phyloP scores from a whole-genome alignment of 2,113 vertebrate genomes.

The Anarhynchus alexandrinus region DNA sequence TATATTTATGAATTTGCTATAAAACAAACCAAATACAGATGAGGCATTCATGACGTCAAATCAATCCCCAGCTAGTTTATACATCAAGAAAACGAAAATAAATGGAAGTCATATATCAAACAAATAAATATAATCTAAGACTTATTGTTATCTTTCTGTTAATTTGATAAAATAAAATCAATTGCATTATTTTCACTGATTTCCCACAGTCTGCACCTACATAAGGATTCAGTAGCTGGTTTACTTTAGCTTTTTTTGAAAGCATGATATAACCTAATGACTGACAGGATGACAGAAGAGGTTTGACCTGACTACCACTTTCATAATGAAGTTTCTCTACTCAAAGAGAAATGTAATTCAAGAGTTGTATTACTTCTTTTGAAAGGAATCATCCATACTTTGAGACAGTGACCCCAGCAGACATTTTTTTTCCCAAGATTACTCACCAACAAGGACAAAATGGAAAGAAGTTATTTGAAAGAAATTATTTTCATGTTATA shows the following conservation, averaged over 20 bases:
- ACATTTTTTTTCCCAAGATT: neutral
- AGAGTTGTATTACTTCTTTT: neutral
- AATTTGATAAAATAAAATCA: neutral
- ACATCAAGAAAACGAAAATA: neutral
- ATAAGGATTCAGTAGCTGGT: neutral
- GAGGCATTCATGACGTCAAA: neutral
- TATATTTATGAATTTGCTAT: neutral
- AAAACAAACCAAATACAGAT: neutral
- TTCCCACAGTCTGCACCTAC: neutral
- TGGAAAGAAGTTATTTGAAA: neutral
- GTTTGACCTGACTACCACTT: conserved; percentile 42
- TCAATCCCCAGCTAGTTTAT: neutral
- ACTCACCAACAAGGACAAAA: neutral
- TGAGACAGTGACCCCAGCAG: conserved; percentile 1
- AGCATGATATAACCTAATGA: neutral
- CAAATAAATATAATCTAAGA: neutral
- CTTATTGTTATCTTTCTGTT: neutral
- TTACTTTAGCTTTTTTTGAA: neutral
- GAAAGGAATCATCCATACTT: conserved; percentile 1
- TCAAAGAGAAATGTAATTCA: conserved; percentile 29
- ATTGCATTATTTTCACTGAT: neutral
- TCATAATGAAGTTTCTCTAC: conserved; percentile 36
- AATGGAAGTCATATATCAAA: neutral
- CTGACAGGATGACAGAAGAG: conserved; percentile 35
- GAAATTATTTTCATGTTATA: neutral